These are phyloP conservation scores for Lophotriccus pileatus DNA, from an alignment of 2,797 vertebrate species.

Conservation along the genomic window DNA sequence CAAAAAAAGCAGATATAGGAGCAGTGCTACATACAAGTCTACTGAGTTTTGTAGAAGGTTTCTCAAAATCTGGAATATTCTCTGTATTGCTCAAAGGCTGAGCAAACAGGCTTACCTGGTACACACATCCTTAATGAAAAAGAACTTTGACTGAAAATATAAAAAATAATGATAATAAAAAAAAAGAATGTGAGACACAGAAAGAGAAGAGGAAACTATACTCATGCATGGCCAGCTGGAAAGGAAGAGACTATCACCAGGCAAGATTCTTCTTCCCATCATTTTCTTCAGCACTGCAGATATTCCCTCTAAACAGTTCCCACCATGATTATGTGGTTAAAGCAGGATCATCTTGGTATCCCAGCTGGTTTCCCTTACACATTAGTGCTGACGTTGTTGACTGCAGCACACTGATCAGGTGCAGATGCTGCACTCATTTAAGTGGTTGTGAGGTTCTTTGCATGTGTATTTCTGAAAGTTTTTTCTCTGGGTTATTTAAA, in stretches of 20 bases:
- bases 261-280: neutral
- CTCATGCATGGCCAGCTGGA: fast-evolving
- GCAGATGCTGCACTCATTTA: neutral
- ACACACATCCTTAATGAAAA: neutral
- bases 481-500: neutral
- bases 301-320: neutral
- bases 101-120: neutral
- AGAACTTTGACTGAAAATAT: neutral
- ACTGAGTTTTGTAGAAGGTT: neutral
- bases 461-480: neutral
- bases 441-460: neutral
- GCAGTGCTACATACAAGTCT: neutral
- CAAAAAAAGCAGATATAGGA: neutral
- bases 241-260: neutral
- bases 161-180: neutral
- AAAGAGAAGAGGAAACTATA: neutral
- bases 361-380: neutral
- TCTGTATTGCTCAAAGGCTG: neutral
- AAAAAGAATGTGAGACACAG: neutral
- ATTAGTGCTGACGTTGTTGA: neutral
- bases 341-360: neutral
- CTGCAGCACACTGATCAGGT: neutral
- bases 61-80: neutral
- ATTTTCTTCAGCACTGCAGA: neutral
- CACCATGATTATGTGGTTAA: neutral